Base-by-base conservation (phyloP, 2,113 vertebrate species). In the Zeus faber region DNA sequence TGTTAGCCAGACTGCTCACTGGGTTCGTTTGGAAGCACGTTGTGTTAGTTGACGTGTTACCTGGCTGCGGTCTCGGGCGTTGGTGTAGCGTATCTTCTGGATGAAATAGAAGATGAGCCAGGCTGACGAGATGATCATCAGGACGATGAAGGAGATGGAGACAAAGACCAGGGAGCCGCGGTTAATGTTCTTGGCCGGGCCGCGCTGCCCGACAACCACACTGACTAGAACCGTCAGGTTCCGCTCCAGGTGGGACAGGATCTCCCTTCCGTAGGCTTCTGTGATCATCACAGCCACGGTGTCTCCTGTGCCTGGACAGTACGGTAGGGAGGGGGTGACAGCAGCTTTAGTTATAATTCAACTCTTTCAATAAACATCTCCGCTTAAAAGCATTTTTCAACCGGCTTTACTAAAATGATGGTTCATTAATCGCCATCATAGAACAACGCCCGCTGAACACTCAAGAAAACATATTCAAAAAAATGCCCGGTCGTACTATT, bases 91-190 rank as follows among this genome's bases (percentile, higher is more conserved):
- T 72, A 99, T 95, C 91, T 97, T 97, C 88, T 98, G 97, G 74
- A 98, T 95, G 89, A 97, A 99, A 90, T 98, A 98, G 89, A 99
- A 98, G 84, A 99, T 93, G 75, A 99, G 92, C 97, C 97, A 99
- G 0, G 96, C 95, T 3, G 95, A 96, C 22, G 95, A 97, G 87
- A 98, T 96, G 58, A 98, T 94, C 94, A 99, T 97, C 76, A 99
- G 89, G 59, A 98, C 94, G 57, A 99, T 97, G 82, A 99, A 98
- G 72, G 95, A 98, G 89, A 99, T 92, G 65, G 97, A 98, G 69
- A 99, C 95, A 45, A 98, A 98, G 79, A 99, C 93, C 58, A 99
- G 85, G 5, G 97, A 99, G 52, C 94, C 91, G 2, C 95, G 91
- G 74, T 93, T 95, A 76, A 93, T 90, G 88, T 91, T 94, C 77